Evolutionary conservation across 2,888 invertebrate genomes (phyloP), one percentile per base, ranked within the genome.

Genomic region (Oscheius sp.): DNA sequence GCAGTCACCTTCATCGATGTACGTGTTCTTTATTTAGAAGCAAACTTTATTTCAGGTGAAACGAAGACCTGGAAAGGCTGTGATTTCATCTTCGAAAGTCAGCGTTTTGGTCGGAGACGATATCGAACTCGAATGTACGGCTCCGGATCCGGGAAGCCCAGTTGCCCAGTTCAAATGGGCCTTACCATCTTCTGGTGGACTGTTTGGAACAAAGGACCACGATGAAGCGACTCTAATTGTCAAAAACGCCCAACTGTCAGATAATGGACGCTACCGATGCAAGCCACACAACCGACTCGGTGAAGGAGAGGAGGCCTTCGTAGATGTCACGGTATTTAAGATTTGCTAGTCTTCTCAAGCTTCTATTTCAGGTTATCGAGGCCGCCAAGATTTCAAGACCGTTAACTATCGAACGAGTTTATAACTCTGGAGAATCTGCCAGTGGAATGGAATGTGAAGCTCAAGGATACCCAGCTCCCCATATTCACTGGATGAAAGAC

Each of bases 231-330:
- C 55, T 11, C 63, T 82, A n/a, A 70, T 75, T 10, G 75, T 84
- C 29, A 70, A 73, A 62, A 94, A 94, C 0, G 95, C 95, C 13
- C 93, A 94, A 11, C 91, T 96, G 79, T 94, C 94, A 89, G 94
- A 94, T 66, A 92, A 94, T 79, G 94, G 94, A 85, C 95, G 94
- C 91, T 96, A 95, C 91, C 94, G 94, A 0, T 96, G 96, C 89
- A 92, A 93, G 82, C 95, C 95, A 0, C 92, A 92, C 90, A 96
- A 95, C 90, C 93, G 93, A 11, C 95, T 95, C 0, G 96, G 96
- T 0, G 93, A 93, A 84, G 94, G 94, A 66, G 92, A 92, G 74
- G 91, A 92, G 62, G 93, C 93, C 33, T 92, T 92, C 50, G 92
- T 93, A 72, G 92, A 92, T 86, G 92, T 94, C 85, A 92, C 94